phyloP scores from a whole-genome alignment of 2,113 vertebrate species.

The Bos javanicus region DNA sequence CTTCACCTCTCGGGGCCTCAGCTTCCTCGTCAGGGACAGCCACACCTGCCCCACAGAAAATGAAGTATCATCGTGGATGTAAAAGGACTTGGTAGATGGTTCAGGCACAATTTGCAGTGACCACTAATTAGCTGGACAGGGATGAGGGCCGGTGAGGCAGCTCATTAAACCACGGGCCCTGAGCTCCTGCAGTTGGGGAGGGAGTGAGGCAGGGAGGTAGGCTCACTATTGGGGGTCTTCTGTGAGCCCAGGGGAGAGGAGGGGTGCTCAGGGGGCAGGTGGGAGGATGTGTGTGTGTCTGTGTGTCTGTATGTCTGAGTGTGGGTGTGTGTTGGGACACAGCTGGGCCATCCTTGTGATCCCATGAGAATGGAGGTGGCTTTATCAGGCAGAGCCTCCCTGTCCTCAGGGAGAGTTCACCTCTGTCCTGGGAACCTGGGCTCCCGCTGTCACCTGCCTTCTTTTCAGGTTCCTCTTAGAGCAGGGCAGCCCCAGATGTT shows the following conservation, averaged over 20 bases:
- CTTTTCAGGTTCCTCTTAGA: not conserved
- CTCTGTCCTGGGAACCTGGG: not conserved
- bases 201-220: not conserved
- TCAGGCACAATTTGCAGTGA: not conserved
- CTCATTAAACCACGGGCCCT: not conserved
- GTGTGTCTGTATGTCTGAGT: not conserved
- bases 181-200: not conserved
- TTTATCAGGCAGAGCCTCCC: not conserved
- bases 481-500: not conserved
- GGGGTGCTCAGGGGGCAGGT: fast-evolving
- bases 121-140: not conserved
- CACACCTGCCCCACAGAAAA: not conserved
- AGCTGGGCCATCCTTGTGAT: not conserved
- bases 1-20: not conserved
- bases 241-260: not conserved
- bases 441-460: not conserved
- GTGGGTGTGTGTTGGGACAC: not conserved
- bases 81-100: not conserved
- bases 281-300: not conserved
- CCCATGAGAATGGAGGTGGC: not conserved
- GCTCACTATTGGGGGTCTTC: not conserved
- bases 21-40: not conserved
- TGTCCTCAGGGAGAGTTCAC: not conserved
- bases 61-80: fast-evolving
- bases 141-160: not conserved